Evolutionary conservation across 2,113 vertebrate species (phyloP), one percentile per base, ranked within the genome.

Genomic region (Gobius niger): DNA sequence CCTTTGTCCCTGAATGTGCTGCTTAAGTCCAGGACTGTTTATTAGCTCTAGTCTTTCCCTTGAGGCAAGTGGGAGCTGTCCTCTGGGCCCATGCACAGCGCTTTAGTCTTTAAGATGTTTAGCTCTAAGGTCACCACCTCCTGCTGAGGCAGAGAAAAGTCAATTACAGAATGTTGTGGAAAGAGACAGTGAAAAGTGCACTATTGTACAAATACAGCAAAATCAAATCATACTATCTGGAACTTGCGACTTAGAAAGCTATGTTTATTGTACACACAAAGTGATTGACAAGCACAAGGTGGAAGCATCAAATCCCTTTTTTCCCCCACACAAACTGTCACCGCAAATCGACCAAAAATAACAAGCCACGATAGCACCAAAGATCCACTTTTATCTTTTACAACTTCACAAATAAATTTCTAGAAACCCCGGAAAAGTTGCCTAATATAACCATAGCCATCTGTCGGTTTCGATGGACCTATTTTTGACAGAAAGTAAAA

Each of bases 401-500:
- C 57, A 44, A 60, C 57, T 59, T 40, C 34, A 60, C 57, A 60
- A 44, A 60, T 60, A 60, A 42, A 60, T 60, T 24, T 46, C n/a
- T 18, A 63, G 61, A 63, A 46, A 63, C 16, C n/a, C 18, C n/a
- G 16, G 47, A 44, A 63, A 63, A 19, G 1, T 19, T 63, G 42
- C 44, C 61, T 47, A 46, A 63, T 63, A 63, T 63, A 63, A 44
- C 60, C 59, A 61, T 41, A 61, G 44, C 40, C 61, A 60, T 63
- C 61, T 46, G 61, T 44, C 44, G 42, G n/a, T 63, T 63, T 63
- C 7, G 61, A 63, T 44, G 44, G 61, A 44, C 7, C 56, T 40
- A 8, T n/a, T 60, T 50, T 44, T 42, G 57, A 19, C 61, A 63
- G 44, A 63, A 46, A 44, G 16, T 8, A 9, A 47, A 60, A 63